These are phyloP conservation scores for Acromyrmex echinatior DNA, from an alignment of 1,140 invertebrate species.

Conservation along the genomic window DNA sequence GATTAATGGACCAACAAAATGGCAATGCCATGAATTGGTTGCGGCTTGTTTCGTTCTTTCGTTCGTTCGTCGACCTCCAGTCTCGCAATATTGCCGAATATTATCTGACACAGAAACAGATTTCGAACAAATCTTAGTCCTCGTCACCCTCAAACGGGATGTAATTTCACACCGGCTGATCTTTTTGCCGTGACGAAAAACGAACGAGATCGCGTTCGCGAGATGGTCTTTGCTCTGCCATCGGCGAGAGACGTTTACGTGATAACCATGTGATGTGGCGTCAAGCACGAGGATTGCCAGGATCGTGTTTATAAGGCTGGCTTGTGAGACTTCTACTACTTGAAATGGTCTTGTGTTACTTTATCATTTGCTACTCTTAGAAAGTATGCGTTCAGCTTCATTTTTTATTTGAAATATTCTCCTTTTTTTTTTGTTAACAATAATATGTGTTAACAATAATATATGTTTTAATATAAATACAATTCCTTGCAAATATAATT, in stretches of 20 bases:
- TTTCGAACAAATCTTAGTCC: not conserved
- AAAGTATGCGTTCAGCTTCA: not conserved
- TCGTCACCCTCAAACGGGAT: not conserved
- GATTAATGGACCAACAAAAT: constrained; percentile 34
- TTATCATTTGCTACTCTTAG: not conserved
- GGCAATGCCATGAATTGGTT: constrained; percentile 23
- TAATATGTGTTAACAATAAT: constrained; percentile 1
- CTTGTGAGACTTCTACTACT: constrained; percentile 3
- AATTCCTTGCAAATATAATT: not conserved
- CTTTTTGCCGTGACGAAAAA: not conserved
- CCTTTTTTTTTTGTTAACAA: not conserved
- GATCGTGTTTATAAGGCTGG: constrained; percentile 53
- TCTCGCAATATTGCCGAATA: not conserved
- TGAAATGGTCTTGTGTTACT: not conserved
- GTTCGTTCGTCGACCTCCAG: not conserved
- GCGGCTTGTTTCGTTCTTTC: constrained; percentile 11
- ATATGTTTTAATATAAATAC: not conserved
- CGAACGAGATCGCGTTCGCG: not conserved
- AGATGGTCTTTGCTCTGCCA: constrained; percentile 17
- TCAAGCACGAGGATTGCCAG: constrained; percentile 74
- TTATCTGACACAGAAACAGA: not conserved
- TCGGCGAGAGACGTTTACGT: constrained; percentile 70
- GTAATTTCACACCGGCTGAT: not conserved
- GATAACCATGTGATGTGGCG: constrained; percentile 77
- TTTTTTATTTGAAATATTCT: not conserved